Percentiles rank a stretch among this genome's conserved stretches.
Evolutionary conservation across 2,888 invertebrate genomes (phyloP).

Genomic region (Mimumesa dahlbomi): DNA sequence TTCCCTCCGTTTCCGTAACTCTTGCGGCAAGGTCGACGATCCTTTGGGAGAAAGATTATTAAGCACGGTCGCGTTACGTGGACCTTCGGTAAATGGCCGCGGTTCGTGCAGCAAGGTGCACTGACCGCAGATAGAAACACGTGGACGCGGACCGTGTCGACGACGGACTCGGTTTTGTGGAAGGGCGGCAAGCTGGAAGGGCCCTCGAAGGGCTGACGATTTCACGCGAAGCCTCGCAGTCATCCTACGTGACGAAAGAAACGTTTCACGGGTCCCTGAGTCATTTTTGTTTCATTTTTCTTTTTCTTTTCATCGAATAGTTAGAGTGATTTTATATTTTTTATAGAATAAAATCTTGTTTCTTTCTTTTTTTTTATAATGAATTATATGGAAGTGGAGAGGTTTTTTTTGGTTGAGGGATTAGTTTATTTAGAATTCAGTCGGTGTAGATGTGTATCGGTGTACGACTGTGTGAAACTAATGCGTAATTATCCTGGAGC

Average conservation of each 20-base stretch:
- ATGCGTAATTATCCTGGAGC: conserved; percentile 20
- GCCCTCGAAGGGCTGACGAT: conserved; percentile 52
- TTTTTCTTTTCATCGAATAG: too few species aligned
- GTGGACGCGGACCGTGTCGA: conserved; percentile 59
- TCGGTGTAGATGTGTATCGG: background rate
- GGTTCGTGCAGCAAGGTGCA: conserved; percentile 67
- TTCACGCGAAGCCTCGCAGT: conserved; percentile 46
- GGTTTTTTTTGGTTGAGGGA: background rate
- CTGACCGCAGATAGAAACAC: conserved; percentile 68
- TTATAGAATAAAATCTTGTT: too few species aligned
- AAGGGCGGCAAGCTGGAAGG: conserved; percentile 39
- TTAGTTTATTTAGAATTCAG: background rate
- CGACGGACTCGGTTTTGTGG: conserved; percentile 34
- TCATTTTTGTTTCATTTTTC: too few species aligned
- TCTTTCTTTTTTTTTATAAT: background rate
- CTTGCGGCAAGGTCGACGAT: conserved; percentile 58
- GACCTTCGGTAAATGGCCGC: conserved; percentile 65
- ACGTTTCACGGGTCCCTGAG: conserved; percentile 30
- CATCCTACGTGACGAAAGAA: conserved; percentile 52
- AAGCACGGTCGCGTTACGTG: conserved; percentile 64
- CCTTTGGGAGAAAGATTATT: conserved; percentile 61
- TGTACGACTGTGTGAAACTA: conserved; percentile 9
- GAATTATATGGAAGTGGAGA: background rate
- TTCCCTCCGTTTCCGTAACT: conserved; percentile 10
- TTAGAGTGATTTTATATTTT: too few species aligned